phyloP scores from a whole-genome alignment of 2,113 vertebrate genomes.

The Corvus cornix region DNA sequence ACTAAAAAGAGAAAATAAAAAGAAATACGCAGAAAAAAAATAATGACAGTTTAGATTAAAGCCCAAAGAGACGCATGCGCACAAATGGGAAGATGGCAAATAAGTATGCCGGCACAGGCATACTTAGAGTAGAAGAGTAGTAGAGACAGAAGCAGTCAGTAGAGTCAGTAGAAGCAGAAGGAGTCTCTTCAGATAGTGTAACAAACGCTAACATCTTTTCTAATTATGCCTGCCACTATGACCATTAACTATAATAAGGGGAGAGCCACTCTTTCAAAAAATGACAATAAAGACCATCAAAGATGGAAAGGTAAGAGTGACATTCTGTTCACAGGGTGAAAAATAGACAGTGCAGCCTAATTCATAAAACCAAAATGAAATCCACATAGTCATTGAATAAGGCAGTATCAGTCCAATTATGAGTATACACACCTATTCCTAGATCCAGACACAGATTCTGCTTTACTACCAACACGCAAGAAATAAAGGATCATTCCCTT shows the following conservation, averaged over 20 bases:
- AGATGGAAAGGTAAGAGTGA: neutral
- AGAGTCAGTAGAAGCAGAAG: neutral
- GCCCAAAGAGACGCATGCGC: neutral
- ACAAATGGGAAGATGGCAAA: neutral
- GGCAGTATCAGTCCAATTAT: neutral
- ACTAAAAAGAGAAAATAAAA: neutral
- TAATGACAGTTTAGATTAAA: neutral
- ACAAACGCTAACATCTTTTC: neutral
- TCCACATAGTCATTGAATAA: neutral
- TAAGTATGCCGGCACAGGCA: neutral
- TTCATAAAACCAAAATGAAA: neutral
- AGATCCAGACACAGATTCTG: neutral
- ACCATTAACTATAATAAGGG: neutral
- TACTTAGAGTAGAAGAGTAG: too few relatives aligned
- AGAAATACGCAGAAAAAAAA: rapidly evolving
- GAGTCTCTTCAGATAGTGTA: neutral
- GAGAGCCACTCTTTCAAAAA: neutral
- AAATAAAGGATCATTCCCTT: neutral
- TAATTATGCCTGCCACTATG: neutral
- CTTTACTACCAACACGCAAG: neutral
- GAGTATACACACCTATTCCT: neutral
- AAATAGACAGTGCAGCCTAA: neutral
- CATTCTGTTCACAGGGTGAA: neutral
- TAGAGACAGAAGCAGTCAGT: neutral
- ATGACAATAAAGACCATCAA: neutral